Base-by-base conservation (phyloP, 2,797 vertebrate genomes). In the Pangasius larnaudii region DNA sequence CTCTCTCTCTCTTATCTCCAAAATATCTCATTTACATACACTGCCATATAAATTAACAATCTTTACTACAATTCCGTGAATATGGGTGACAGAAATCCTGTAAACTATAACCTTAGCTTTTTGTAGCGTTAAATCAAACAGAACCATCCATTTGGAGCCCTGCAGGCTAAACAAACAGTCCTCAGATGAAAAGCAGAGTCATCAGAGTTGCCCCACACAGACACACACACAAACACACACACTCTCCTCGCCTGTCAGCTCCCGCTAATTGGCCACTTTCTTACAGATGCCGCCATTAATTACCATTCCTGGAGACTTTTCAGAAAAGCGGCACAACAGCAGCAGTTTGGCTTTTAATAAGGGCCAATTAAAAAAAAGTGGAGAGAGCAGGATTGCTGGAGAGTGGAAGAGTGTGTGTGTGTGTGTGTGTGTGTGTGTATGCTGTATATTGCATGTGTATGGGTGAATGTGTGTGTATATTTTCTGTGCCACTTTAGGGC, bases 201-300 rank as follows among this genome's bases (percentile, higher is more conserved):
- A 91, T 91, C 88, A 89, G 87, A 87, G 75, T 82, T 33, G 85
- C 61, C 51, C 16, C 59, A 46, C 84, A 49, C 85, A 67, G 58
- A 18, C 24, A 27, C 61, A 69, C 14, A 61, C 80, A 49, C 61
- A 67, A 5, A 63, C 80, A 49, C 42, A 63, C 53, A 78, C 74
- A 63, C 88, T 58, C 80, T 36, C 67, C 91, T 85, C 33, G 86
- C 86, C 78, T 87, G 89, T 91, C 91, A 89, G 86, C 88, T 83
- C 71, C 42, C 30, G n/a, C 84, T 91, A 91, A 90, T 90, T 91
- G 89, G 89, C 30, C 63, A 49, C 78, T 88, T 91, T 90, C 89
- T 89, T 88, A 87, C 85, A 91, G 86, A 90, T 90, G 87, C 49
- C 46, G 79, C 89, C 87, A 89, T 91, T 90, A 91, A 90, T 86